phyloP scores from a whole-genome alignment of 2,113 vertebrate genomes.

The Lamprologus ornatipinnis region DNA sequence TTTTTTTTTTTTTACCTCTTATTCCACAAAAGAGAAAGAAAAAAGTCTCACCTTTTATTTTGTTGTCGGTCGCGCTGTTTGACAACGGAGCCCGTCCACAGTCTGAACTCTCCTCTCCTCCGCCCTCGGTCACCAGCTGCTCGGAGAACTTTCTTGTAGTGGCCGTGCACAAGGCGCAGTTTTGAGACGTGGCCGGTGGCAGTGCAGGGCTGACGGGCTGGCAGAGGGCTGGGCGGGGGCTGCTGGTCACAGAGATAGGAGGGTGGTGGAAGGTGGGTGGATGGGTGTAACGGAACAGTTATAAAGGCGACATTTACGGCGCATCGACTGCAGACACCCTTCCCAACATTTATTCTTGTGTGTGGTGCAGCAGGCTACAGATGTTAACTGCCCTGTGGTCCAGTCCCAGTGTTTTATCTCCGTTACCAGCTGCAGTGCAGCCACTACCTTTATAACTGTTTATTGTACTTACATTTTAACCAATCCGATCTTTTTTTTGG shows the following conservation, averaged over 20 bases:
- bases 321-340: fast-evolving
- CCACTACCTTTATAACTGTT: neutral
- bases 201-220: neutral
- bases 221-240: neutral
- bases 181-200: constrained; percentile 36
- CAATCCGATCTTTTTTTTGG: neutral
- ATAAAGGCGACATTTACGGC: neutral
- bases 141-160: neutral
- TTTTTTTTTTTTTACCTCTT: neutral
- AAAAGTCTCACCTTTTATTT: neutral
- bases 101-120: neutral
- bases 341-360: neutral
- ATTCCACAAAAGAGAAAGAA: neutral
- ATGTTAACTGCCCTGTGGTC: neutral
- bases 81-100: neutral
- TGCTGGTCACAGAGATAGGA: neutral
- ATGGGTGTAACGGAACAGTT: neutral
- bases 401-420: neutral
- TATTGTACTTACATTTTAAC: neutral
- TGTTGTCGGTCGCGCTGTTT: neutral
- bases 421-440: neutral
- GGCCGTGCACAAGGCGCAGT: neutral
- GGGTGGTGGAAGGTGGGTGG: neutral
- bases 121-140: neutral
- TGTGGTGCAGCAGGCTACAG: neutral